Evolutionary conservation across 2,113 vertebrate genomes (phyloP).

Genomic region (Mustelus asterias): DNA sequence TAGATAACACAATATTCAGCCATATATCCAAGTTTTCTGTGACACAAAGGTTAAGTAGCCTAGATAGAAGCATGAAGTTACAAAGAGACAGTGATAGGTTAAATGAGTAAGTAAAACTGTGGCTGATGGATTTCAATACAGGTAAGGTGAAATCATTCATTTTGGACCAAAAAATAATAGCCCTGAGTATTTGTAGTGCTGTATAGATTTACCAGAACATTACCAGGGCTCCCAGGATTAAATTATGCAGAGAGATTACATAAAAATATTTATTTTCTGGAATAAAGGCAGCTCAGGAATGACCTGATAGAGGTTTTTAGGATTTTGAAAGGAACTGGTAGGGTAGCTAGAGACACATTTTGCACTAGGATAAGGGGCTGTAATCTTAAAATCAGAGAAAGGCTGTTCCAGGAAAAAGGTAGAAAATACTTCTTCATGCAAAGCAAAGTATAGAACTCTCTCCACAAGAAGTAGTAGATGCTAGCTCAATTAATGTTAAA

Average conservation of each 20-base stretch:
- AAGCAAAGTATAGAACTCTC: too few species aligned
- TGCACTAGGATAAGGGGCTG: too few species aligned
- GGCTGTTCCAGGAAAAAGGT: too few species aligned
- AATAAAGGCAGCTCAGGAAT: not conserved
- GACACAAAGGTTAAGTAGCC: not conserved
- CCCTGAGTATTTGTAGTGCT: not conserved
- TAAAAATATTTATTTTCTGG: too few species aligned
- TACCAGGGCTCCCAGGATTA: too few species aligned
- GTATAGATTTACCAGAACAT: not conserved
- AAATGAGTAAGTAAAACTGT: not conserved
- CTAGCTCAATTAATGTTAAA: not conserved
- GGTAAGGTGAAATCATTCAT: not conserved
- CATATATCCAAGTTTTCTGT: not conserved
- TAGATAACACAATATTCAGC: not conserved
- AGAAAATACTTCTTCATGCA: too few species aligned
- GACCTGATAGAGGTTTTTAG: too few species aligned
- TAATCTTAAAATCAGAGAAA: too few species aligned
- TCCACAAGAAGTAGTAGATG: not conserved
- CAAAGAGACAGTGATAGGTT: not conserved
- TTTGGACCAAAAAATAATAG: not conserved
- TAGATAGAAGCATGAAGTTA: not conserved
- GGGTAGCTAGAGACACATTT: too few species aligned
- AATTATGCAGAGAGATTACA: too few species aligned
- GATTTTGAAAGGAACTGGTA: too few species aligned
- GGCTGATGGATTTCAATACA: not conserved